Percentiles rank a stretch among this genome's conserved stretches.
Conservation (phyloP, 2,113 vertebrate genomes). For the Amia ocellicauda region DNA sequence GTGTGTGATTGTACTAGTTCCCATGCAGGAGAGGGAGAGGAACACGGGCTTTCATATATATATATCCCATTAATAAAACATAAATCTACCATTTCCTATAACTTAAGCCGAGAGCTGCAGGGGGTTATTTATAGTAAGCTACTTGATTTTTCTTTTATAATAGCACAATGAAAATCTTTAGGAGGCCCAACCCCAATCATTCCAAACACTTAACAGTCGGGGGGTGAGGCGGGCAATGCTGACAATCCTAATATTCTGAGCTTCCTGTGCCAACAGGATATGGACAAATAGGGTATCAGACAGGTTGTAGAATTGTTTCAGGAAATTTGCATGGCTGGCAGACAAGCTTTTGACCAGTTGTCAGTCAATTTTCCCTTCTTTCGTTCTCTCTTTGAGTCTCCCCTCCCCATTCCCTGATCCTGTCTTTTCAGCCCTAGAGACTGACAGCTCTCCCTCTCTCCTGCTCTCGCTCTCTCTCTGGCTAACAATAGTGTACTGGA, state of each 20-base stretch:
- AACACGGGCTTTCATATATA: slow-evolving; percentile 45
- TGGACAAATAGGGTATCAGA: slow-evolving; percentile 11
- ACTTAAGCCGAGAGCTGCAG: slow-evolving; percentile 23
- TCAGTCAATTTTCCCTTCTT: slow-evolving; percentile 26
- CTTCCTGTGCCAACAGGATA: slow-evolving; percentile 27
- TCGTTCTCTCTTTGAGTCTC: slow-evolving; percentile 13
- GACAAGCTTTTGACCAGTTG: slow-evolving; percentile 30
- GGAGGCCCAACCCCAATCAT: slow-evolving; percentile 6
- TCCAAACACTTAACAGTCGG: too few species aligned
- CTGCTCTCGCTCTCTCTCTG: not conserved
- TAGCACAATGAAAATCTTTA: not conserved
- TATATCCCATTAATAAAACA: slow-evolving; percentile 61
- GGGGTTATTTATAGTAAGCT: slow-evolving; percentile 24
- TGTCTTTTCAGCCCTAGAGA: slow-evolving; percentile 8
- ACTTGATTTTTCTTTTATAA: slow-evolving; percentile 25
- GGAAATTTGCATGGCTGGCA: slow-evolving; percentile 31
- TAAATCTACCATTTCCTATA: slow-evolving; percentile 38
- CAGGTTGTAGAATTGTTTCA: not conserved
- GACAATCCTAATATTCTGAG: not conserved
- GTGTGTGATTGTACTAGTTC: slow-evolving; percentile 34
- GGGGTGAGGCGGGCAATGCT: too few species aligned
- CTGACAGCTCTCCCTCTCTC: not conserved
- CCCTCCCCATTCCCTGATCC: slow-evolving; percentile 7
- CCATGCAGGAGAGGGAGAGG: slow-evolving; percentile 36
- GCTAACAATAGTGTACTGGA: slow-evolving; percentile 39